Conservation (phyloP, 2,113 vertebrate genomes). For the Zingel zingel region DNA sequence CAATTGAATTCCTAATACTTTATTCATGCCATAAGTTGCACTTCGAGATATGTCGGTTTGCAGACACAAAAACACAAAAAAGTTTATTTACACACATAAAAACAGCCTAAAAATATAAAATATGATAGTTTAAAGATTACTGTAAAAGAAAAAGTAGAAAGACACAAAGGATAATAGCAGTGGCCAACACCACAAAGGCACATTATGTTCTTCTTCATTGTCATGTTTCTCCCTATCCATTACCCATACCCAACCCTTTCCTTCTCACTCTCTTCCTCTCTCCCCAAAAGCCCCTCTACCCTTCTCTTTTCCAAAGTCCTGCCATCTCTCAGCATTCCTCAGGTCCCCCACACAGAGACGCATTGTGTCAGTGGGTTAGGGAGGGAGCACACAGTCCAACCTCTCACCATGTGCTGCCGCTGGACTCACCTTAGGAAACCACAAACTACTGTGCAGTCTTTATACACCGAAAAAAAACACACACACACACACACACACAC, state of each 20-base stretch:
- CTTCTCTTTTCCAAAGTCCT: conserved; percentile 54
- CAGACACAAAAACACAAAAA: not conserved
- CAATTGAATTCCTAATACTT: not conserved
- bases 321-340: conserved; percentile 81
- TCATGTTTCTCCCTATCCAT: conserved; percentile 26
- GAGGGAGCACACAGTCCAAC: conserved; percentile 67
- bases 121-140: not conserved
- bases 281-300: conserved; percentile 41
- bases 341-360: conserved; percentile 79
- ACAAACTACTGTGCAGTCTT: conserved; percentile 55
- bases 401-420: conserved; percentile 62
- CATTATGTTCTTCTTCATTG: conserved; percentile 12
- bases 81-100: not conserved
- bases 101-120: not conserved
- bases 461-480: conserved; percentile 25
- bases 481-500: conserved; percentile 12
- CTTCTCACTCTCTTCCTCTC: conserved; percentile 3
- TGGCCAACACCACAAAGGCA: not conserved
- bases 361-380: conserved; percentile 78
- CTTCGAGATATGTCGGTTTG: not conserved
- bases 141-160: not conserved
- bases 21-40: not conserved
- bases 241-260: conserved; percentile 16
- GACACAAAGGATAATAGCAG: not conserved
- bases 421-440: conserved; percentile 80